phyloP scores from a whole-genome alignment of 2,888 invertebrate genomes.

The Bedellia somnulentella region DNA sequence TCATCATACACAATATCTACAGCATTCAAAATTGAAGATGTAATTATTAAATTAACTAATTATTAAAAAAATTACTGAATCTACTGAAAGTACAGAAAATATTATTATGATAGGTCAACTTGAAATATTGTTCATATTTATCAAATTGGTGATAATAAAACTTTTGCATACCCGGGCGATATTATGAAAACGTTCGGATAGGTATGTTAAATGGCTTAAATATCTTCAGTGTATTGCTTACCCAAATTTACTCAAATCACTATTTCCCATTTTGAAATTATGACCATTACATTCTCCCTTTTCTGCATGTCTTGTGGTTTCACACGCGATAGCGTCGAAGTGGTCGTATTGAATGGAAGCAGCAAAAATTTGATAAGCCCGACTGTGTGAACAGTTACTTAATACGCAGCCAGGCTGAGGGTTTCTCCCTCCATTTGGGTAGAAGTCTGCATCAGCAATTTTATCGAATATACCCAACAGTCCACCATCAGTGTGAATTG shows the following conservation, averaged over 20 bases:
- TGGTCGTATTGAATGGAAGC: constrained; percentile 25
- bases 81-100: too few species aligned
- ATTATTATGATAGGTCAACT: too few species aligned
- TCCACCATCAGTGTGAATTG: constrained; percentile 15
- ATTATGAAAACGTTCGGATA: too few species aligned
- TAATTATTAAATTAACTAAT: background rate
- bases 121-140: too few species aligned
- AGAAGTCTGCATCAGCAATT: constrained; percentile 32
- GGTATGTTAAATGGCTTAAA: too few species aligned
- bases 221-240: too few species aligned
- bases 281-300: constrained; percentile 19
- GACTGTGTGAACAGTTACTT: constrained; percentile 31
- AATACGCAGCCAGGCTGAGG: constrained; percentile 33
- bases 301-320: constrained; percentile 19
- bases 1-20: background rate
- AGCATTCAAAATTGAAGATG: background rate
- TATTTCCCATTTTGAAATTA: constrained; percentile 25
- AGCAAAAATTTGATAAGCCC: constrained; percentile 26
- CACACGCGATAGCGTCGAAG: constrained; percentile 23
- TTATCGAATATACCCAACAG: constrained; percentile 28
- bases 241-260: constrained; percentile 21
- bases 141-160: too few species aligned
- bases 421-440: constrained; percentile 36
- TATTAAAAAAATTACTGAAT: background rate
- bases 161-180: too few species aligned